These are phyloP conservation scores for Trichosurus vulpecula DNA, from an alignment of 2,797 vertebrate genomes.

Conservation along the genomic window DNA sequence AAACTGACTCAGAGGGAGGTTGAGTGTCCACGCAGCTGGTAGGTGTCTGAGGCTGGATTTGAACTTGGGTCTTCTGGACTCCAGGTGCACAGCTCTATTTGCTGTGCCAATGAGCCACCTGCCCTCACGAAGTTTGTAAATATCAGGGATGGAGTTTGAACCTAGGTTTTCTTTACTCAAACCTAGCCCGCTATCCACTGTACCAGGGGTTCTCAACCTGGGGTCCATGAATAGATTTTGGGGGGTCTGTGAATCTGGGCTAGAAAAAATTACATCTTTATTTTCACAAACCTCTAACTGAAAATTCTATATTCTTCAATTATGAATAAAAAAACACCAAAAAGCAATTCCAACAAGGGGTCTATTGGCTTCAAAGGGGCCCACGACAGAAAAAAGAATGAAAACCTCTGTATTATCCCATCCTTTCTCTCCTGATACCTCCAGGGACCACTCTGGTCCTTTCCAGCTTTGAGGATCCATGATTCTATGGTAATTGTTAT, in stretches of 20 bases:
- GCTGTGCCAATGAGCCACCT: not conserved
- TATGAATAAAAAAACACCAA: not conserved
- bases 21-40: not conserved
- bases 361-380: not conserved
- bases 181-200: not conserved
- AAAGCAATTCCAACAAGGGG: not conserved
- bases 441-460: not conserved
- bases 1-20: not conserved
- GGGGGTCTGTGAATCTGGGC: not conserved
- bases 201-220: not conserved
- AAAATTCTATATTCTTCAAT: not conserved
- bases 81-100: not conserved
- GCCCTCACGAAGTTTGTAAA: not conserved
- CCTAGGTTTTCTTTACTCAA: not conserved
- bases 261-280: not conserved
- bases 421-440: not conserved
- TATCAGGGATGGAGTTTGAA: not conserved
- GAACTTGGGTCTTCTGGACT: not conserved
- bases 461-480: not conserved
- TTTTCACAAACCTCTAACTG: not conserved
- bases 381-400: not conserved
- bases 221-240: not conserved
- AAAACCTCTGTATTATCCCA: not conserved
- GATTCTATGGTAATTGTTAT: not conserved
- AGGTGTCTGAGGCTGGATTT: not conserved